These are phyloP conservation scores for Nebria brevicollis DNA, from an alignment of 2,888 invertebrate genomes.

Conservation along the genomic window DNA sequence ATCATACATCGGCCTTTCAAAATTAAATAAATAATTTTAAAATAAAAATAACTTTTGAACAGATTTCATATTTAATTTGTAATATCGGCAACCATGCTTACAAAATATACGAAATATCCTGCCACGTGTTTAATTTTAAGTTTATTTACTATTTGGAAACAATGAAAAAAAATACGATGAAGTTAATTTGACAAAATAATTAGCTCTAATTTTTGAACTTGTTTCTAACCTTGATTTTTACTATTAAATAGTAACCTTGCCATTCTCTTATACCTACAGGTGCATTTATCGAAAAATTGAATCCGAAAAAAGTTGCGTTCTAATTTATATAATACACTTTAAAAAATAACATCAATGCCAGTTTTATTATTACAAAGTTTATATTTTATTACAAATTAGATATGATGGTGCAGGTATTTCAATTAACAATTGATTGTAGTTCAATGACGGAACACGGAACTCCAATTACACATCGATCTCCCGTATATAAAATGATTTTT, in stretches of 20 bases:
- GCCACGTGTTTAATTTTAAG: neutral
- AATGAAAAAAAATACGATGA: neutral
- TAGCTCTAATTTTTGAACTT: neutral
- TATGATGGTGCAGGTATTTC: neutral
- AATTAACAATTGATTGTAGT: neutral
- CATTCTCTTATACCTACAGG: neutral
- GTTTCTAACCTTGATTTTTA: neutral
- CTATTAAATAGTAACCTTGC: neutral
- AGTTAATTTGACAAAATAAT: neutral
- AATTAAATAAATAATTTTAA: too few relatives aligned
- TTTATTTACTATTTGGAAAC: neutral
- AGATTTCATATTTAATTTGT: too few relatives aligned
- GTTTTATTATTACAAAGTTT: neutral
- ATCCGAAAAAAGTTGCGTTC: neutral
- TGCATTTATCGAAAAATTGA: neutral
- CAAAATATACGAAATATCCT: neutral
- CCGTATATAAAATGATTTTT: neutral
- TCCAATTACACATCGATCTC: neutral
- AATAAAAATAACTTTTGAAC: too few relatives aligned
- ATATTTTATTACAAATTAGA: neutral
- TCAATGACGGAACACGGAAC: constrained; percentile 1
- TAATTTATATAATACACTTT: neutral
- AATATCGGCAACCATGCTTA: too few relatives aligned
- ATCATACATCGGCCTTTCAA: too few relatives aligned
- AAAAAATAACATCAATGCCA: neutral